Evolutionary conservation across 2,113 vertebrate genomes (phyloP).

Genomic region (Ia io): DNA sequence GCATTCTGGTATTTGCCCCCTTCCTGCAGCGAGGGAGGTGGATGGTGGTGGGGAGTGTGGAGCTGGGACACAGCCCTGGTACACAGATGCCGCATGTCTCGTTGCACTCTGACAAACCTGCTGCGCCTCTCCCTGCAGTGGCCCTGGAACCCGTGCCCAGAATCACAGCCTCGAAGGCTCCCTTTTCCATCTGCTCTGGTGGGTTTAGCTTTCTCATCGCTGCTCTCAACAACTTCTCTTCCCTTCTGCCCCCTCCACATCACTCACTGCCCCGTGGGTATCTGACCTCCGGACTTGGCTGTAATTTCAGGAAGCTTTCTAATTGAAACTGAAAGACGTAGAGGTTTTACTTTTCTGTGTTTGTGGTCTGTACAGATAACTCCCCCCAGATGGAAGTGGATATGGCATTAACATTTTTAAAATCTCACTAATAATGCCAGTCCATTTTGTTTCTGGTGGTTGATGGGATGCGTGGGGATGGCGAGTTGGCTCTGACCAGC

Average conservation of each 20-base stretch:
- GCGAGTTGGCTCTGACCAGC: neutral
- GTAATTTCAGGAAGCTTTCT: conserved; percentile 2
- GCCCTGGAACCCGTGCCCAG: neutral
- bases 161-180: neutral
- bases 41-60: neutral
- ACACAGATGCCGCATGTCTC: neutral
- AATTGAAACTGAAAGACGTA: neutral
- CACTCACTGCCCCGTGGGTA: neutral
- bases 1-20: neutral
- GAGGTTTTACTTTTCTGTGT: conserved; percentile 6
- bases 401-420: neutral
- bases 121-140: neutral
- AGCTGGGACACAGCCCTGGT: no score
- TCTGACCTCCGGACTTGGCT: neutral
- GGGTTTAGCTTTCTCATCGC: neutral
- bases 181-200: neutral
- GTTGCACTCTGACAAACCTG: neutral
- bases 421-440: neutral
- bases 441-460: neutral
- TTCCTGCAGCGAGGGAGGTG: neutral
- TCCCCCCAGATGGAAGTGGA: neutral
- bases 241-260: neutral
- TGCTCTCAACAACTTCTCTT: neutral
- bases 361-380: neutral
- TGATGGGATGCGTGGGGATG: neutral